Percentiles rank a stretch among this genome's conserved stretches.
These are phyloP conservation scores for Dicycla oo DNA, from an alignment of 2,888 invertebrate genomes.

Conservation along the genomic window DNA sequence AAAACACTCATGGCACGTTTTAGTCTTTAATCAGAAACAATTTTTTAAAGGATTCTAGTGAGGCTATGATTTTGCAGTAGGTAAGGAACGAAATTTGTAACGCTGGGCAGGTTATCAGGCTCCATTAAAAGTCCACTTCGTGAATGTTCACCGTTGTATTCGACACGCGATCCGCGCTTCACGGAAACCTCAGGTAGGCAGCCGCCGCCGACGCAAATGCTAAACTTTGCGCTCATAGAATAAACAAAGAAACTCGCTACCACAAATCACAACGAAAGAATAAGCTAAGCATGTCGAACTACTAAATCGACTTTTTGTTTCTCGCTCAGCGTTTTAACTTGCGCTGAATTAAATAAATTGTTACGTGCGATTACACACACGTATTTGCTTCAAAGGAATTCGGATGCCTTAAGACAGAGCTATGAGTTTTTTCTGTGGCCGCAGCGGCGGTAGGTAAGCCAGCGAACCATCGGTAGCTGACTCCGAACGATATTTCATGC, in stretches of 20 bases:
- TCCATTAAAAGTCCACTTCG: conserved; percentile 75
- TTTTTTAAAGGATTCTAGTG: conserved; percentile 56
- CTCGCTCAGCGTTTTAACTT: conserved; percentile 68
- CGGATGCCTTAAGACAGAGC: conserved; percentile 83
- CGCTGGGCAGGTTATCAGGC: conserved; percentile 71
- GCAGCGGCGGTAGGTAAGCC: conserved; percentile 88
- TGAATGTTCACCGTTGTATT: conserved; percentile 78
- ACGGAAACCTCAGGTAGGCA: conserved; percentile 84
- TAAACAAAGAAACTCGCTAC: conserved; percentile 68
- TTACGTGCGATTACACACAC: conserved; percentile 88
- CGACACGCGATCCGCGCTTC: conserved; percentile 85
- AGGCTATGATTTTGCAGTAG: conserved; percentile 59
- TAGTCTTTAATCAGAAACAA: conserved; percentile 36
- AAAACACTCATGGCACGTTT: neutral
- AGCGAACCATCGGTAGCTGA: conserved; percentile 90
- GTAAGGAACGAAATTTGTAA: conserved; percentile 67
- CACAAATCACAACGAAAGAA: conserved; percentile 58
- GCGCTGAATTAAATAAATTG: conserved; percentile 85
- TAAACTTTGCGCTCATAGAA: conserved; percentile 67
- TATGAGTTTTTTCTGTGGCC: conserved; percentile 81
- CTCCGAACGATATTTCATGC: conserved; percentile 85
- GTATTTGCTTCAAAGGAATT: conserved; percentile 89
- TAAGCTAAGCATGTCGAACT: conserved; percentile 62
- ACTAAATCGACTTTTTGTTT: conserved; percentile 61
- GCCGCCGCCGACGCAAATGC: conserved; percentile 70